Evolutionary conservation across 2,797 vertebrate species (phyloP).

Genomic region (Champsocephalus gunnari): DNA sequence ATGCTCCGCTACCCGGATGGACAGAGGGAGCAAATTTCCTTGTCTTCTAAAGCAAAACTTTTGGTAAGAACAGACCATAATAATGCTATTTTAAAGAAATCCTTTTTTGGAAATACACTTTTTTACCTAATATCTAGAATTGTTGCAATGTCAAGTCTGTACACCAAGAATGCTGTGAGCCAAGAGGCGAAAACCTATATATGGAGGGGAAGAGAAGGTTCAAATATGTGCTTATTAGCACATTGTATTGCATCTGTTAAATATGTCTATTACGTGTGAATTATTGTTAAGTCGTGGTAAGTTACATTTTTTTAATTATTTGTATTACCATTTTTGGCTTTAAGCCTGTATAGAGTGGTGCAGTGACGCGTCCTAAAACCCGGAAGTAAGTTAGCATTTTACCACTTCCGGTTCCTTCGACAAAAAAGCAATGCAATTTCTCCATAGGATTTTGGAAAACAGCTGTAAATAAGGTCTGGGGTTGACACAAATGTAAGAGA

Average conservation of each 20-base stretch:
- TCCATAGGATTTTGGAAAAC: too few species aligned
- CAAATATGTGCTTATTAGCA: not conserved
- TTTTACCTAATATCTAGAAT: not conserved
- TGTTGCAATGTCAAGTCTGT: not conserved
- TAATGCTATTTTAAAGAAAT: not conserved
- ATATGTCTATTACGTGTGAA: not conserved
- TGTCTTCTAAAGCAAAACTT: slow-evolving; percentile 96
- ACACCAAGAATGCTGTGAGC: not conserved
- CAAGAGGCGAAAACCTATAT: not conserved
- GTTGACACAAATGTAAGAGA: too few species aligned
- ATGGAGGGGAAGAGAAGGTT: not conserved
- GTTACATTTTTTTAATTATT: not conserved
- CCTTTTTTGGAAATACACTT: not conserved
- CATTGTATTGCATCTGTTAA: not conserved
- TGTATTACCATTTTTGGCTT: not conserved
- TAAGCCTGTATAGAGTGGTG: too few species aligned
- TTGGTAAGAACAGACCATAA: slow-evolving; percentile 84
- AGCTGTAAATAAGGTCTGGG: too few species aligned
- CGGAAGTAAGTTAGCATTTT: too few species aligned
- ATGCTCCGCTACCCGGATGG: slow-evolving; percentile 99
- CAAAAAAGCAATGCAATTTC: too few species aligned
- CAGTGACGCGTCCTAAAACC: too few species aligned
- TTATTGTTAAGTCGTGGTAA: too few species aligned
- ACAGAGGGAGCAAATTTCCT: slow-evolving; percentile 96
- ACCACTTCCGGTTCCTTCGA: too few species aligned